phyloP scores from a whole-genome alignment of 1,140 invertebrate genomes.

The Thereuonema tuberculata region DNA sequence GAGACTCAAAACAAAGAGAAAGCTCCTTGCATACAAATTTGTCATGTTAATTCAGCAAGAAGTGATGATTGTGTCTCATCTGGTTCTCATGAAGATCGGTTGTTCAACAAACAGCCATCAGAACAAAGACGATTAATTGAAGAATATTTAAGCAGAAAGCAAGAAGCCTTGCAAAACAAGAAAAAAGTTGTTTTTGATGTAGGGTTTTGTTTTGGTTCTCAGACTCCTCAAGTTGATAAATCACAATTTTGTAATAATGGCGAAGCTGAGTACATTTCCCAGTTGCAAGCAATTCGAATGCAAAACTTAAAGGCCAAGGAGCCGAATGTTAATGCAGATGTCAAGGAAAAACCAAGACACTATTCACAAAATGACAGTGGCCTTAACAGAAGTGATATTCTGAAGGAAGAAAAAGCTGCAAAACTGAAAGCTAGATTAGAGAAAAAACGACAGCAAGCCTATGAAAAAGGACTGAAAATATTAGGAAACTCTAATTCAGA shows the following conservation, averaged over 20 bases:
- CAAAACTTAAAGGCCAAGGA: constrained; percentile 2
- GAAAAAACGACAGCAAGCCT: not conserved
- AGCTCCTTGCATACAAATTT: too few relatives aligned
- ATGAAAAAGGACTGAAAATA: not conserved
- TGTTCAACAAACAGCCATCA: not conserved
- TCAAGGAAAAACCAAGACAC: not conserved
- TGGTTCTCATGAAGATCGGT: not conserved
- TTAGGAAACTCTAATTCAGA: too few relatives aligned
- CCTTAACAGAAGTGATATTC: not conserved
- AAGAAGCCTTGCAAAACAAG: not conserved
- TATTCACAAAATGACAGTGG: not conserved
- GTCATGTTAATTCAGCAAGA: too few relatives aligned
- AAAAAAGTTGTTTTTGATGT: not conserved
- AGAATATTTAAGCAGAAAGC: not conserved
- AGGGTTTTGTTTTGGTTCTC: too few relatives aligned
- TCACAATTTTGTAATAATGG: not conserved
- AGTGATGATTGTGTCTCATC: too few relatives aligned
- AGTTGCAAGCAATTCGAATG: constrained; percentile 1
- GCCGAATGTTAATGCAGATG: not conserved
- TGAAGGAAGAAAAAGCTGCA: not conserved
- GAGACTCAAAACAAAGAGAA: too few relatives aligned
- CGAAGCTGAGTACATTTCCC: not conserved
- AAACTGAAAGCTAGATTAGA: not conserved
- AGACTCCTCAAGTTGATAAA: not conserved
- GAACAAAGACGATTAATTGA: not conserved